phyloP scores from a whole-genome alignment of 2,113 vertebrate species.

The Toxostoma redivivum region DNA sequence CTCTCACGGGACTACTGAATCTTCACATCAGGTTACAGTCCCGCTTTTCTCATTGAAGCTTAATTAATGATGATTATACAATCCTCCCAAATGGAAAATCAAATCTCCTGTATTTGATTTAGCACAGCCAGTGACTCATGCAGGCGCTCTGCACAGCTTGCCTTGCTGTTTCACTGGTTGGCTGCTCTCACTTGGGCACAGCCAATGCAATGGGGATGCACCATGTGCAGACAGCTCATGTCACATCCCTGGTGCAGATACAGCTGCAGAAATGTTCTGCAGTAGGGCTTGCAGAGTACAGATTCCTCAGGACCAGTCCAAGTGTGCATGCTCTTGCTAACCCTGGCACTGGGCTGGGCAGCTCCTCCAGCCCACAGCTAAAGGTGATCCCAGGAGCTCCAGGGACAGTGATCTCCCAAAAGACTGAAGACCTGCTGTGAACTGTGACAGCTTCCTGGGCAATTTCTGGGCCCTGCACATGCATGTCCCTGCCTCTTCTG shows the following conservation, averaged over 20 bases:
- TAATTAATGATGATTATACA: constrained; percentile 61
- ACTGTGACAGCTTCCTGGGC: background rate
- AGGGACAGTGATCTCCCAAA: background rate
- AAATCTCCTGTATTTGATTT: constrained; percentile 49
- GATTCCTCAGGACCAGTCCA: background rate
- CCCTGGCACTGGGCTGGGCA: background rate
- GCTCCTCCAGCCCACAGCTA: background rate
- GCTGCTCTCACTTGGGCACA: background rate
- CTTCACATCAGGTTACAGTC: constrained; percentile 15
- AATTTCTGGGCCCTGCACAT: background rate
- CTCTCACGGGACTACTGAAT: background rate
- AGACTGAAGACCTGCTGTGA: background rate
- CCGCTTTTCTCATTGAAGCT: constrained; percentile 37
- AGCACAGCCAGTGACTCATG: constrained; percentile 52
- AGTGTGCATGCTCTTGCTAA: background rate
- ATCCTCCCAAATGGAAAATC: constrained; percentile 49
- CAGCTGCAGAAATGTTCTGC: background rate
- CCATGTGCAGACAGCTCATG: background rate
- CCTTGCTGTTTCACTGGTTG: background rate
- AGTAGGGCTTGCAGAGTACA: background rate
- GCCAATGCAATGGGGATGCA: background rate
- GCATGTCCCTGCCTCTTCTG: background rate
- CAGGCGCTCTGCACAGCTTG: background rate
- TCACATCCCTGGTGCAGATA: background rate
- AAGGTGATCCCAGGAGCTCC: background rate